Base-by-base conservation (phyloP, 2,888 invertebrate species). In the Conus canariensis region DNA sequence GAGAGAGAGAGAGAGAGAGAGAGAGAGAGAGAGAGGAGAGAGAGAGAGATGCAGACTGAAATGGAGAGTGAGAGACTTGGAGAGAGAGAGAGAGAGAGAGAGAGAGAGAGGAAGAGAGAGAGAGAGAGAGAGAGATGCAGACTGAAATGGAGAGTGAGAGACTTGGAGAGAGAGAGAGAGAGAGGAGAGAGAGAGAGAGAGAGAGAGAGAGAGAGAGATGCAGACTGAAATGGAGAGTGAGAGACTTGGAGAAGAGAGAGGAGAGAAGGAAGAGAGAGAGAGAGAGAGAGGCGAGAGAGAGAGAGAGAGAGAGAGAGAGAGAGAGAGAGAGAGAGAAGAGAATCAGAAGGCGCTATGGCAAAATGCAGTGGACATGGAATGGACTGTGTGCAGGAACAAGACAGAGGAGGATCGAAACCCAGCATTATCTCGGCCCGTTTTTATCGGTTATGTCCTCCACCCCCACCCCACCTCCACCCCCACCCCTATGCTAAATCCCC, bases 71-170 rank as follows among this genome's bases (percentile, higher is more conserved):
- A 70, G 70, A 70, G 70, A 70, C n/a, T n/a, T n/a, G n/a, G 70
- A 70, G 19, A 70, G 19, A 70, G 70, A 70, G 70, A 70, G 70
- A 70, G 70, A 70, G 70, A 70, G 70, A 70, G 19, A 70, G 70
- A 70, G 70, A 70, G 70, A 70, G 70, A 70, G 74, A 74, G 74
- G n/a, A n/a, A 74, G 74, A 74, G 74, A 74, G 74, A 74, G 74
- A 74, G 74, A 74, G 74, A 74, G 64, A 64, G 64, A 64, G 64
- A 64, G 64, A 64, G 64, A 64, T n/a, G n/a, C n/a, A n/a, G n/a
- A n/a, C n/a, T n/a, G n/a, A n/a, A n/a, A n/a, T n/a, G n/a, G n/a
- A n/a, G n/a, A n/a, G n/a, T n/a, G n/a, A n/a, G n/a, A n/a, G n/a
- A n/a, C n/a, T n/a, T n/a, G n/a, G 64, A 64, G 64, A 64, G 64